phyloP scores from a whole-genome alignment of 2,888 invertebrate species.

The Apodemia mormo region DNA sequence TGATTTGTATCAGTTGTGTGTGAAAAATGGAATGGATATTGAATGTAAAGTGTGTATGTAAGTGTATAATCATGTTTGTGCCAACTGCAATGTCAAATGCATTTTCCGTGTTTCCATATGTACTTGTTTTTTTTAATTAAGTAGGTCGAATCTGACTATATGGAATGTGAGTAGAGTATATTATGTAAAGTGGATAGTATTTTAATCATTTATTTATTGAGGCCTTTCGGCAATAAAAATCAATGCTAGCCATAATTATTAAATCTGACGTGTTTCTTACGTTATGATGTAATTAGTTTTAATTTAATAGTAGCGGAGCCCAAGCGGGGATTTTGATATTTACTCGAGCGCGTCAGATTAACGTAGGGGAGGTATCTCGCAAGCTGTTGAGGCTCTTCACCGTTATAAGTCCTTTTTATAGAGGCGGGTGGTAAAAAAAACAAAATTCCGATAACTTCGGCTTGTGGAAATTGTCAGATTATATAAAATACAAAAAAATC shows the following conservation, averaged over 20 bases:
- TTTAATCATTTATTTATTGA: background rate
- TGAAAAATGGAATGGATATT: slow-evolving; percentile 7
- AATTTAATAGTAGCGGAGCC: too few species aligned
- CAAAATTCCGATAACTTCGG: too few species aligned
- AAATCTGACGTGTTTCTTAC: background rate
- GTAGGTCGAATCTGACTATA: slow-evolving; percentile 5
- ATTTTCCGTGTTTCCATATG: slow-evolving; percentile 27
- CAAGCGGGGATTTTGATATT: too few species aligned
- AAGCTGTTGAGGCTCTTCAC: too few species aligned
- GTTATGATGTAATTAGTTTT: too few species aligned
- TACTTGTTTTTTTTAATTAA: slow-evolving; percentile 20
- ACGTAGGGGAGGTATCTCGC: too few species aligned
- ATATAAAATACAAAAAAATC: too few species aligned
- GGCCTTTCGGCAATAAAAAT: background rate
- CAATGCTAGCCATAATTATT: background rate
- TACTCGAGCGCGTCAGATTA: too few species aligned
- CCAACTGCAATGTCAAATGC: background rate
- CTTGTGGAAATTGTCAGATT: too few species aligned
- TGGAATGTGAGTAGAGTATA: background rate
- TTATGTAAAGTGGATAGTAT: background rate
- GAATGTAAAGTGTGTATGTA: slow-evolving; percentile 9
- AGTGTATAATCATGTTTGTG: slow-evolving; percentile 7
- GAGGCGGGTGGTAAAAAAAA: too few species aligned
- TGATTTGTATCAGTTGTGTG: slow-evolving; percentile 8
- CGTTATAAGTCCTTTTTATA: too few species aligned